Evolutionary conservation across 2,888 invertebrate genomes (phyloP).

Genomic region (Hyposoter didymator): DNA sequence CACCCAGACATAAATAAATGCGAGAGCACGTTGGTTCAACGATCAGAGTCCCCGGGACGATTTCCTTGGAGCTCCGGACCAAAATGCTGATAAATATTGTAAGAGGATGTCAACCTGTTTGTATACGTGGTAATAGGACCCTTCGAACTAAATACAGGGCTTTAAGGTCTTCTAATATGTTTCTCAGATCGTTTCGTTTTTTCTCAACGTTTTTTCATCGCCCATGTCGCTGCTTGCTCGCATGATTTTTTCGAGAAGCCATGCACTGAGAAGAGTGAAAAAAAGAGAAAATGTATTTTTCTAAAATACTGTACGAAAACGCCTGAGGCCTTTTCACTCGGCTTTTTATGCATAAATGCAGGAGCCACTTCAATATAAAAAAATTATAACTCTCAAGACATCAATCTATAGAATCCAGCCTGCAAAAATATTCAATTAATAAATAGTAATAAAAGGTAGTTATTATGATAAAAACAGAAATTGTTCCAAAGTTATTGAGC

Average conservation of each 20-base stretch:
- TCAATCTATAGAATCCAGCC: background rate
- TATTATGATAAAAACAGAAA: background rate
- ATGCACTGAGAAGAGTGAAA: background rate
- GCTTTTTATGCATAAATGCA: background rate
- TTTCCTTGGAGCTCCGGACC: constrained; percentile 8
- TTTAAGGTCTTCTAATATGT: constrained; percentile 58
- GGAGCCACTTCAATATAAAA: background rate
- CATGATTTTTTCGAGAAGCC: background rate
- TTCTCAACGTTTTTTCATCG: constrained; percentile 26
- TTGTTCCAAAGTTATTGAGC: background rate
- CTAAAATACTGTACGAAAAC: background rate
- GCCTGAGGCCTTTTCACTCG: background rate
- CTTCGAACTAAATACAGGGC: constrained; percentile 33
- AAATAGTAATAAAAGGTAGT: background rate
- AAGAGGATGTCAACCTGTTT: constrained; percentile 76
- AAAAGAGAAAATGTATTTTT: background rate
- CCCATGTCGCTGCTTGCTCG: background rate
- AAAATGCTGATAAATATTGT: constrained; percentile 72
- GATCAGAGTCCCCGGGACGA: constrained; percentile 32
- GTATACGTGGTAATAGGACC: constrained; percentile 69
- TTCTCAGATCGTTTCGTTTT: constrained; percentile 66
- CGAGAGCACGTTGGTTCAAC: constrained; percentile 23
- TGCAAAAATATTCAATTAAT: background rate
- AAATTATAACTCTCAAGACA: background rate
- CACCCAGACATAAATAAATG: background rate